These are phyloP conservation scores for Hylaeus anthracinus DNA, from an alignment of 1,140 invertebrate genomes.

Conservation along the genomic window DNA sequence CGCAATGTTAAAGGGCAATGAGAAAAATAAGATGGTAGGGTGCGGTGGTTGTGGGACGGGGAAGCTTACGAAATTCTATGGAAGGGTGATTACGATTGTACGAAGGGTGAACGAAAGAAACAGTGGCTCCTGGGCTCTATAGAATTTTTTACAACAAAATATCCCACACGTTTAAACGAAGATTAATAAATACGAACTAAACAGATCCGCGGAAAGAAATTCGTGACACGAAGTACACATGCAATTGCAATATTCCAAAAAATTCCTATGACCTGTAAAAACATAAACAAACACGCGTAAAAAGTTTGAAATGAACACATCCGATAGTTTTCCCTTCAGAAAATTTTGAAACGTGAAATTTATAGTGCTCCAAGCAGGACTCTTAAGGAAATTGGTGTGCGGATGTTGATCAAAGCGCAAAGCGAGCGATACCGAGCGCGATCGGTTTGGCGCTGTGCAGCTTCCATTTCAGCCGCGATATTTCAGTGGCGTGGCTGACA, in stretches of 20 bases:
- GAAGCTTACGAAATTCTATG: background rate
- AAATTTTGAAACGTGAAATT: too few species aligned
- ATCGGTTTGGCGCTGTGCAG: constrained; percentile 17
- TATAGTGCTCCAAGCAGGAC: too few species aligned
- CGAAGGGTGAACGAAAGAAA: background rate
- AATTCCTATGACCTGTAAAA: too few species aligned
- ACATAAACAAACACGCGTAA: too few species aligned
- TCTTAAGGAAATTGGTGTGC: constrained; percentile 21
- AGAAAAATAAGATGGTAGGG: constrained; percentile 50
- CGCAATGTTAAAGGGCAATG: constrained; percentile 47
- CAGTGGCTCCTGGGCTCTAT: background rate
- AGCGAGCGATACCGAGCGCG: constrained; percentile 34
- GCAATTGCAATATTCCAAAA: too few species aligned
- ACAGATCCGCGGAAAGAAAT: too few species aligned
- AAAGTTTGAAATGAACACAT: too few species aligned
- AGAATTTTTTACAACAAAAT: too few species aligned
- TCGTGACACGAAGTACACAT: too few species aligned
- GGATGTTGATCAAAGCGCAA: constrained; percentile 37
- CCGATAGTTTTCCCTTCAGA: too few species aligned
- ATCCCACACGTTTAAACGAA: too few species aligned
- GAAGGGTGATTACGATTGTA: background rate
- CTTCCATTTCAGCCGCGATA: constrained; percentile 59
- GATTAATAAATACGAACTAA: too few species aligned
- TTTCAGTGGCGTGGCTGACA: constrained; percentile 65
- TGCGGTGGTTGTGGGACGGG: background rate